A percentile compares a stretch with the other conserved stretches of the same genome.
These are phyloP conservation scores for Rhamnusium bicolor DNA, from an alignment of 2,888 invertebrate genomes.

Conservation along the genomic window DNA sequence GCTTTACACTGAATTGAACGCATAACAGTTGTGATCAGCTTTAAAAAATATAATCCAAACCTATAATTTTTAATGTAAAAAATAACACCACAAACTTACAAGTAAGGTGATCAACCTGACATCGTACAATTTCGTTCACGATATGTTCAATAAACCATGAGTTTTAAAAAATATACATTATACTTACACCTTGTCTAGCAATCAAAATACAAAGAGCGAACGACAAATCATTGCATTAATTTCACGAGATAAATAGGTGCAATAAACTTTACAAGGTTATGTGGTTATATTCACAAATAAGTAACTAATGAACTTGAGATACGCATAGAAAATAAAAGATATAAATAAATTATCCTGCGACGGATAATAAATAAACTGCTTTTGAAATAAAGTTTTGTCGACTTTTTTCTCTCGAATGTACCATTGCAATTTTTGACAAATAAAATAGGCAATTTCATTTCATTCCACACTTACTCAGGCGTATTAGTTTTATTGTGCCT, in stretches of 20 bases:
- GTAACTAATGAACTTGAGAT: conserved; percentile 55
- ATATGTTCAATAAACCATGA: conserved; percentile 10
- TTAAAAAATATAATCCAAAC: too few relatives aligned
- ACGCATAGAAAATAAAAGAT: not conserved
- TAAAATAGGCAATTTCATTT: too few relatives aligned
- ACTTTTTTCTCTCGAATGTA: too few relatives aligned
- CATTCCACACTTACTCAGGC: too few relatives aligned
- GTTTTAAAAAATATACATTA: not conserved
- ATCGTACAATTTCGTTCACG: not conserved
- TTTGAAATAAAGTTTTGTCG: too few relatives aligned
- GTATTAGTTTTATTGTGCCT: not conserved
- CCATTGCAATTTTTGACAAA: too few relatives aligned
- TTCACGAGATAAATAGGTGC: conserved; percentile 41
- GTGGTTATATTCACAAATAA: conserved; percentile 56
- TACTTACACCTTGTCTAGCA: conserved; percentile 3
- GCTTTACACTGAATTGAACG: too few relatives aligned
- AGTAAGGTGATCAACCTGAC: not conserved
- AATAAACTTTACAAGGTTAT: conserved; percentile 57
- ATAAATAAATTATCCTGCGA: too few relatives aligned
- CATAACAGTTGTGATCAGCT: too few relatives aligned
- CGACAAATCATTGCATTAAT: conserved; percentile 19
- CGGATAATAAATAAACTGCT: too few relatives aligned
- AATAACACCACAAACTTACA: too few relatives aligned
- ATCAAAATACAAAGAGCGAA: conserved; percentile 3
- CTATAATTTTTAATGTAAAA: too few relatives aligned